Base-by-base conservation (phyloP, 2,888 invertebrate genomes). In the Andrena marginata region DNA sequence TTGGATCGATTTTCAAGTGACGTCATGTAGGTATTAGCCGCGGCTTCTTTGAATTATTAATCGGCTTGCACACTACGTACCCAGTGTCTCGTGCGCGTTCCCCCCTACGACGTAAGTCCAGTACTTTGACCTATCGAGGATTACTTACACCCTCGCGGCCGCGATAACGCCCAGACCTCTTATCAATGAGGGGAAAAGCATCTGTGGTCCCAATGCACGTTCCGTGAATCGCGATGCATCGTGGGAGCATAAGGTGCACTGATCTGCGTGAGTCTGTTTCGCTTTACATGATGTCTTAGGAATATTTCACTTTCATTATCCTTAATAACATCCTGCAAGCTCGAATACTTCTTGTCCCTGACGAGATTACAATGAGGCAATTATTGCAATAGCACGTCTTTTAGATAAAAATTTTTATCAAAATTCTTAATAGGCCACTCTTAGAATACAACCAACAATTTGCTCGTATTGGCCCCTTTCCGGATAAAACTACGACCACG, bases 1-100 rank as follows among this genome's bases (percentile, higher is more conserved):
- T 89, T 82, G 48, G 78, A 90, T 93, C 91, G 92, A 93, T 91
- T 80, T 88, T 85, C 82, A 81, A 81, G 87, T 91, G 91, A 93
- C 92, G 93, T 92, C 92, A 92, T 89, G 87, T 86, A 83, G 85
- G 80, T 87, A 90, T 87, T 91, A 89, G 69, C 88, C 82, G 77
- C 82, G 82, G 81, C 70, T 75, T 67, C 73, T 48, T 77, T 89
- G 80, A 84, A 91, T 91, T 88, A 91, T 89, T 91, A 89, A 88
- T 80, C 75, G 67, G 13, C 54, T 59, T 74, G 70, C 77, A 72
- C 35, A 68, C 63, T 60, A 29, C 71, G 35, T 74, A 78, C 69
- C 77, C 49, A 71, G 60, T 60, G 78, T 62, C 79, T 86, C 42
- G 77, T 70, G 70, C 56, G 67, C 67, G 67, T 79, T 63, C 62